Evolutionary conservation across 2,797 vertebrate genomes (phyloP).

Genomic region (Octomys mimax): DNA sequence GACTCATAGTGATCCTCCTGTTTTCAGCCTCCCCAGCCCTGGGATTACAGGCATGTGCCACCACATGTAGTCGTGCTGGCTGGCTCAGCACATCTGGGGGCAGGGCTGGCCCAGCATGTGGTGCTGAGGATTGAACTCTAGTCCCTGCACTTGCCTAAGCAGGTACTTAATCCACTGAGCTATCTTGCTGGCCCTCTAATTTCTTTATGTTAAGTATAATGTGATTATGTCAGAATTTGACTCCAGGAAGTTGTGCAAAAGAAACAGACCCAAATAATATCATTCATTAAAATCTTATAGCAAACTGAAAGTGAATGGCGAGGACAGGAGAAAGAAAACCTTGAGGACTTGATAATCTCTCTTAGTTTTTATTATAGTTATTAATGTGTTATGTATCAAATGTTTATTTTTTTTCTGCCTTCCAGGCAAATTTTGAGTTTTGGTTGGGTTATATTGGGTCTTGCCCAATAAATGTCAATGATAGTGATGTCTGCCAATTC

Average conservation of each 20-base stretch:
- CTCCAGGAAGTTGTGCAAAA: neutral
- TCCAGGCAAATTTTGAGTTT: neutral
- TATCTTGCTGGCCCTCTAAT: neutral
- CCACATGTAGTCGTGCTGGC: too few relatives aligned
- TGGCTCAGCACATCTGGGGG: too few relatives aligned
- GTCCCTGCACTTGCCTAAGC: too few relatives aligned
- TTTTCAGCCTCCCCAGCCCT: too few relatives aligned
- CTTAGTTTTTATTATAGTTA: neutral
- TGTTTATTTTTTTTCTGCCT: slow-evolving; percentile 43
- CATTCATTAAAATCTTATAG: neutral
- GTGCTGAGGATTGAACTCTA: too few relatives aligned
- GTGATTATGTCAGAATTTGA: neutral
- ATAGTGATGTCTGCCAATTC: neutral
- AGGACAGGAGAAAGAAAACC: neutral
- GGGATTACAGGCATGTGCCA: too few relatives aligned
- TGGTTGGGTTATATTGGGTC: neutral
- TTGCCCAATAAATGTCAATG: neutral
- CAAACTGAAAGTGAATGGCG: neutral
- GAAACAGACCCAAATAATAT: neutral
- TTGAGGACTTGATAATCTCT: neutral
- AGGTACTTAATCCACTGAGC: too few relatives aligned
- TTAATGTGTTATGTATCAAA: neutral
- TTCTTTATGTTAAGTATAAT: neutral
- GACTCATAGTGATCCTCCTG: too few relatives aligned
- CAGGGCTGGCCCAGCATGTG: too few relatives aligned